phyloP scores from a whole-genome alignment of 2,888 invertebrate species.

The Noctua janthina region DNA sequence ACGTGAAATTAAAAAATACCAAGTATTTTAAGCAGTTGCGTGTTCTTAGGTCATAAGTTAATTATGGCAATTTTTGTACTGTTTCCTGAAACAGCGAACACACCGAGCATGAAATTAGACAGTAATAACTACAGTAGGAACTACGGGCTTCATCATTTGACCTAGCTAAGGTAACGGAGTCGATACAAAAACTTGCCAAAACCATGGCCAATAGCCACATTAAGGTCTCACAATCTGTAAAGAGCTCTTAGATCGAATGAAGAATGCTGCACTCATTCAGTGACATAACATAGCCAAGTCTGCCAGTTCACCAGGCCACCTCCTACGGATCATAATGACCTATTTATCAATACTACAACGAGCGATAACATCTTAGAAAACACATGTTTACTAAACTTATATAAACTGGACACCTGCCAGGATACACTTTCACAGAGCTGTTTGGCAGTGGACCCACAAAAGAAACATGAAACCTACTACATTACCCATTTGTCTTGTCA shows the following conservation, averaged over 20 bases:
- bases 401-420: constrained; percentile 58
- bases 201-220: no score
- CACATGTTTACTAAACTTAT: constrained; percentile 42
- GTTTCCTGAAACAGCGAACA: constrained; percentile 1
- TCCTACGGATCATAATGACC: constrained; percentile 25
- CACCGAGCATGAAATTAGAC: not conserved
- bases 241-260: not conserved
- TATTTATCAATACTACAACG: constrained; percentile 38
- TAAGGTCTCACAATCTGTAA: not conserved
- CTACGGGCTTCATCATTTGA: not conserved
- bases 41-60: not conserved
- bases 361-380: constrained; percentile 50
- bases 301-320: constrained; percentile 16
- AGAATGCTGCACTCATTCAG: constrained; percentile 1
- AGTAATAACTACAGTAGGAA: not conserved
- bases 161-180: not conserved
- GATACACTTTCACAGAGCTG: constrained; percentile 46
- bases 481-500: constrained; percentile 54
- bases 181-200: not conserved
- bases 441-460: constrained; percentile 55
- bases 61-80: not conserved
- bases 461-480: constrained; percentile 47
- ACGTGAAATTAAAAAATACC: not conserved
- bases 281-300: constrained; percentile 7
- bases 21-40: not conserved